Base-by-base conservation (phyloP, 2,797 vertebrate species). In the Cryptoblepharus egeriae region DNA sequence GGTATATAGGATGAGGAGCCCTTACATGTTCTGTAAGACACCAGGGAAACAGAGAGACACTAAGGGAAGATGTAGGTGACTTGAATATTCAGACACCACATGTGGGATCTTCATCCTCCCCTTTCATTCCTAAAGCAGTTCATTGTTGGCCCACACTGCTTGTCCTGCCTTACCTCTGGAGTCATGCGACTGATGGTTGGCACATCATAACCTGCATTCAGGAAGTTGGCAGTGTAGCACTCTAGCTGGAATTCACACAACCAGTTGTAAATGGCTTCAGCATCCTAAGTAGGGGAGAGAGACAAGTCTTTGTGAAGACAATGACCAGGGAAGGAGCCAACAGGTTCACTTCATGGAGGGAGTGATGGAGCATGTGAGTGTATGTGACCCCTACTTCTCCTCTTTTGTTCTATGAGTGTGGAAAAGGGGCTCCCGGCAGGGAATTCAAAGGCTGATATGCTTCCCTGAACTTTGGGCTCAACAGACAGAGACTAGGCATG, bases 181-280 rank as follows among this genome's bases (percentile, higher is more conserved):
- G 98, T 99, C 98, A 99, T 99, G 80, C 98, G 96, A 93, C 98
- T 99, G 94, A 99, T 98, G 75, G 98, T 99, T 1, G 98, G 98
- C 42, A 99, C 98, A 0, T 99, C 98, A 0, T 99, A 99, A 35
- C 98, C 98, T 0, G 97, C 97, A 0, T 86, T 97, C 87, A 99
- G 94, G 90, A 99, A 99, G 96, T 98, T 98, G 61, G 92, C 89
- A 0, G 96, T 97, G 90, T 99, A 99, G 0, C 97, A 96, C 90
- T 99, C 97, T 92, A 99, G 91, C 95, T 99, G 98, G 96, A 99
- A 99, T 74, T 98, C 97, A 0, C 96, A 96, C 57, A 99, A 95
- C 98, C 98, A 99, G 92, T 98, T 97, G 77, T 96, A 97, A 90
- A 99, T 99, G 86, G 98, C 98, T 88, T 98, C 97, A 0, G 97